These are phyloP conservation scores for Tachina lurida DNA, from an alignment of 2,888 invertebrate genomes.

Conservation along the genomic window DNA sequence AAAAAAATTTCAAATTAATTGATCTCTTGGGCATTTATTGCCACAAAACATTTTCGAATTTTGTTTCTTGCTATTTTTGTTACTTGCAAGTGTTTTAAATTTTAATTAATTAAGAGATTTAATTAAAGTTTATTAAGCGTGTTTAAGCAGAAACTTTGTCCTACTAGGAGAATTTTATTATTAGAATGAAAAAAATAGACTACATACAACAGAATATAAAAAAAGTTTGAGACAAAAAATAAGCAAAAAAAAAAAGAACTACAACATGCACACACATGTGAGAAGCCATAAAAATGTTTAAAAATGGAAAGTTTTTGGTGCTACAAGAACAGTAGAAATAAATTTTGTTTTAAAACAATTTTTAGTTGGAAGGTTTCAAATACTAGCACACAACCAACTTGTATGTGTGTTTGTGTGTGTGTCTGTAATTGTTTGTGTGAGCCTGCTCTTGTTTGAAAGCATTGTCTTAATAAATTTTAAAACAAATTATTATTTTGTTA, in stretches of 20 bases:
- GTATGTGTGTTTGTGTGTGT: background rate
- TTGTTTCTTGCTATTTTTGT: background rate
- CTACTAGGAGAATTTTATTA: constrained; percentile 11
- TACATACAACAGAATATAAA: constrained; percentile 3
- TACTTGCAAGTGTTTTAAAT: constrained; percentile 39
- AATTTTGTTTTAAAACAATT: constrained; percentile 57
- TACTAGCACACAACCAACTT: background rate
- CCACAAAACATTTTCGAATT: background rate
- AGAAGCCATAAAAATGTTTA: constrained; percentile 59
- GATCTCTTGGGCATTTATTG: constrained; percentile 9
- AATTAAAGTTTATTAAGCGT: constrained; percentile 54
- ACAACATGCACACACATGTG: constrained; percentile 35
- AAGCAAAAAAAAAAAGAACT: background rate
- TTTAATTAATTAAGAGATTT: constrained; percentile 55
- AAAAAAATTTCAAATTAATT: background rate
- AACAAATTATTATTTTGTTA: background rate
- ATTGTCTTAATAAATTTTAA: too few species aligned
- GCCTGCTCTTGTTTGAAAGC: too few species aligned
- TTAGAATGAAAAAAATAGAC: constrained; percentile 6
- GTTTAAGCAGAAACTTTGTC: constrained; percentile 39
- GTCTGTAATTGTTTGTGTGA: too few species aligned
- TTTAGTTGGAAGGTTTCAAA: constrained; percentile 42
- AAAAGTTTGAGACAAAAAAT: constrained; percentile 8
- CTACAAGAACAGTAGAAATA: constrained; percentile 22
- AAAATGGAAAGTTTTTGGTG: constrained; percentile 40